phyloP scores from a whole-genome alignment of 2,888 invertebrate genomes.

The Chelonus formosanus region DNA sequence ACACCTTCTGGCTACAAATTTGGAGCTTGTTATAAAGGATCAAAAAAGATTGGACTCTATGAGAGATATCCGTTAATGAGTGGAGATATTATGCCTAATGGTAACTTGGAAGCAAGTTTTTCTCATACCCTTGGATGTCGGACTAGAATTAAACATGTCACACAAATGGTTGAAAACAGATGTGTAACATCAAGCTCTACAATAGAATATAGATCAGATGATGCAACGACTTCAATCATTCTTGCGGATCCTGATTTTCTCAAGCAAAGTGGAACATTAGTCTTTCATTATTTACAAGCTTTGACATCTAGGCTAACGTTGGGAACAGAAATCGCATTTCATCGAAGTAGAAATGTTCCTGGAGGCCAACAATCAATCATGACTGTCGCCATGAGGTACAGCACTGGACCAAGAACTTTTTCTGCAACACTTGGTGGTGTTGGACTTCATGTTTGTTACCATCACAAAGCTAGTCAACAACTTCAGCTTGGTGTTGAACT shows the following conservation, averaged over 20 bases:
- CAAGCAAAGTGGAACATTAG: conserved; percentile 52
- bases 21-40: conserved; percentile 53
- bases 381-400: conserved; percentile 62
- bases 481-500: conserved; percentile 74
- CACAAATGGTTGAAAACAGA: conserved; percentile 50
- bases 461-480: conserved; percentile 71
- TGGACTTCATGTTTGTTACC: conserved; percentile 70
- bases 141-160: conserved; percentile 51
- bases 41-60: conserved; percentile 50
- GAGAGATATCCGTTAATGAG: conserved; percentile 55
- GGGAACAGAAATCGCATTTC: conserved; percentile 56
- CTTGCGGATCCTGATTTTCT: conserved; percentile 51
- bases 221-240: conserved; percentile 53
- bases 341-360: conserved; percentile 47
- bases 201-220: conserved; percentile 59
- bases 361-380: conserved; percentile 51
- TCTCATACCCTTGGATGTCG: conserved; percentile 58
- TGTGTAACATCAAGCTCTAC: conserved; percentile 50
- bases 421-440: conserved; percentile 71
- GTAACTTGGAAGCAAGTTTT: conserved; percentile 53
- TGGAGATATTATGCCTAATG: conserved; percentile 56
- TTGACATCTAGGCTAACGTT: conserved; percentile 59
- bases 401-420: conserved; percentile 72
- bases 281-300: conserved; percentile 57
- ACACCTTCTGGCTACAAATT: conserved; percentile 59